Base-by-base conservation (phyloP, 1,140 invertebrate species). In the Tetragnatha versicolor region DNA sequence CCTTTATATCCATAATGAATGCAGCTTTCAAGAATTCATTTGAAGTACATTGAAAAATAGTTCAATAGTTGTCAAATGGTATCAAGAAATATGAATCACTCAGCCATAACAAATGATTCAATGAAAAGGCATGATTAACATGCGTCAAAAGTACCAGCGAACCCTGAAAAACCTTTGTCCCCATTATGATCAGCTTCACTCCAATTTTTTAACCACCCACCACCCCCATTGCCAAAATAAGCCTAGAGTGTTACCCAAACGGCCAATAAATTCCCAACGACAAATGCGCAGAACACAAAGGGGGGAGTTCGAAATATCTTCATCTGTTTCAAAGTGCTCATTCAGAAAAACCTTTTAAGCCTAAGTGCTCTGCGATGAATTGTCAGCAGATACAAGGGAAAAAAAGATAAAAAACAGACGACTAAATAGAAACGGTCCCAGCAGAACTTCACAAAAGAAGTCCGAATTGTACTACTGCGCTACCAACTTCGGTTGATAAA, bases 311-410 rank as follows among this genome's bases (percentile, higher is more conserved):
- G 73, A 63, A 77, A 65, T 77, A 77, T 77, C 73, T 77, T 77
- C 73, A 77, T 77, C 61, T 51, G 45, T 49, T 49, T 77, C 42
- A 77, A 77, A 77, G 73, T 77, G 60, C 45, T 77, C 61, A 77
- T 77, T 77, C 73, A 77, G 49, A 31, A 76, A 65, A 77, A 77
- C 73, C 73, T 77, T 77, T 77, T 77, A 77, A 55, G 61, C 58
- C 37, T 65, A 65, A 77, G 73, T 77, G 61, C 60, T 77, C 20
- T 22, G 55, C 60, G 61, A 65, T 55, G 61, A 75, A 77, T 65
- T 37, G 73, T 53, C 39, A 77, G 51, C 53, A 25, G 47, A 39
- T 39, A 14, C 55, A 47, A 17, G 29, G 9, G 12, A 31, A 58
- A 17, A 42, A 39, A 58, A 49, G 33, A 61, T 22, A 63, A 7